Evolutionary conservation across 2,113 vertebrate species (phyloP), one percentile per base, ranked within the genome.

Genomic region (Acrocephalus arundinaceus): DNA sequence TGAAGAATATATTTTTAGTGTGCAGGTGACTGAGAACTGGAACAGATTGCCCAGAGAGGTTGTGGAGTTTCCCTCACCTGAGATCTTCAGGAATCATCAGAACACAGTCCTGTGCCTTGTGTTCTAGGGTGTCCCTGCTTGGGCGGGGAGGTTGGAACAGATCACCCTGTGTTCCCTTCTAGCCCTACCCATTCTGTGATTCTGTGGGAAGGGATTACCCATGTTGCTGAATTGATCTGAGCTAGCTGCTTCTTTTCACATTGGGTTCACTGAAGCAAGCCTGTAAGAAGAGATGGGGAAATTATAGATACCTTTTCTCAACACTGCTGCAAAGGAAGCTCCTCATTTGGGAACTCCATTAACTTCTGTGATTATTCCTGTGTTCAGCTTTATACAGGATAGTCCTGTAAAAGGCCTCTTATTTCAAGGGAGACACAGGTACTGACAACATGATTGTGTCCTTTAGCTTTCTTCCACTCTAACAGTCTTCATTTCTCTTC

Each of bases 1-100:
- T 59, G 22, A 81, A 15, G 15, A 52, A 74, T 6, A 74, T 14
- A 39, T 58, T 19, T 20, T 67, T n/a, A 59, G 37, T 39, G 11
- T 30, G 23, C 0, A 0, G 27, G 28, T 59, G 45, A 59, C 31
- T 0, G 0, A 65, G 27, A 15, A 43, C 11, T 37, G 18, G 8
- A 28, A 45, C 7, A 52, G 45, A 24, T 27, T 59, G 10, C 4
- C 15, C 27, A 59, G 37, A 28, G 33, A 28, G 13, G 7, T 10
- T 39, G 7, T 8, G 28, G 12, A 66, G 4, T 45, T 11, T 24
- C 22, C 15, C 18, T 58, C 8, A 27, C 12, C 1, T 0, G 12
- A 66, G 8, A 17, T 37, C 15, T 37, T 52, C 52, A 51, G 22
- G 37, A 66, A 51, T 15, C 0, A 0, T 33, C 33, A 45, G 52